Evolutionary conservation across 2,888 invertebrate genomes (phyloP), one percentile per base, ranked within the genome.

Genomic region (Morpho deidamia): DNA sequence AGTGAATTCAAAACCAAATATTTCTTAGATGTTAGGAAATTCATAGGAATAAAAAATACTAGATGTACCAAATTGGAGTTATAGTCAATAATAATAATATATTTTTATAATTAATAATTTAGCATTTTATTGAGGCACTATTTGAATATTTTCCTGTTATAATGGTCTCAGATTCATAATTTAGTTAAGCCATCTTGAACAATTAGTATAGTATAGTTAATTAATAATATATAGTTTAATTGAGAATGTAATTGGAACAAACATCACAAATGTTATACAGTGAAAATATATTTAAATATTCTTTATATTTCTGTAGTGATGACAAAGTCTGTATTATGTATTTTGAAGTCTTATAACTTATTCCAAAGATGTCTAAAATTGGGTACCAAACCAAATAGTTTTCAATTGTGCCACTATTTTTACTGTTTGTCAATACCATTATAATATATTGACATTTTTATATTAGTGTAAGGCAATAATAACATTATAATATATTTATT

Each of bases 401-500:
- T 72, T 76, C 66, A 72, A 72, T 72, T 78, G 84, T 84, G 86
- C 86, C 87, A 87, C 71, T 66, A 76, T 77, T 77, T 74, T 78
- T 70, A 68, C 77, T 78, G 79, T 74, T 83, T 81, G 80, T 81
- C 72, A 72, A 72, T 76, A 76, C 71, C 70, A 72, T 71, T 62
- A 63, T 61, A 56, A 59, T 57, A 71, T 74, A 71, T 78, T 77
- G 72, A 72, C 70, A 78, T 74, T 79, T 74, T 77, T 74, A 60
- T 64, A 62, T 70, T 82, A 80, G 74, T 69, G 69, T 61, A 78
- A 78, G 73, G 70, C 71, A 76, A 78, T 80, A 76, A 76, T 77
- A 65, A 75, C 81, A 81, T 80, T 82, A 74, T 82, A 85, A 78
- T 80, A 82, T 84, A 82, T 83, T 81, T 83, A 84, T 81, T 81